A percentile compares a stretch with the other conserved stretches of the same genome.
phyloP scores from a whole-genome alignment of 2,888 invertebrate species.

The Argynnis bischoffii region DNA sequence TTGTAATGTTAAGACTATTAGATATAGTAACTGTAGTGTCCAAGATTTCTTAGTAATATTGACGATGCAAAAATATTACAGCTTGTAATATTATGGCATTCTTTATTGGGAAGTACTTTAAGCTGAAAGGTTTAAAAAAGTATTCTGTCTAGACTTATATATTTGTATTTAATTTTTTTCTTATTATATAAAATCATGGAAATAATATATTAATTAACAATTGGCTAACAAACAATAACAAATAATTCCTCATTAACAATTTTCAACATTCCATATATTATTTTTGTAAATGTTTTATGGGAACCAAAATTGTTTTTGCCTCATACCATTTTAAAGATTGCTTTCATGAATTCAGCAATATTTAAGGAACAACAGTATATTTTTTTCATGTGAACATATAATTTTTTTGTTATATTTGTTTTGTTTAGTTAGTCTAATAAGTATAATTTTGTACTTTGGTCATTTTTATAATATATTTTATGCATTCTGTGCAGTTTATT shows the following conservation, averaged over 20 bases:
- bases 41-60: constrained; percentile 36
- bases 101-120: constrained; percentile 5
- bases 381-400: constrained; percentile 18
- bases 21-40: constrained; percentile 41
- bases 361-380: constrained; percentile 17
- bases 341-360: constrained; percentile 28
- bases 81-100: constrained; percentile 34
- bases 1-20: constrained; percentile 44
- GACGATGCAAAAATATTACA: constrained; percentile 35
- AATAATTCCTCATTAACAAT: constrained; percentile 39
- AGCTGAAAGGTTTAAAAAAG: neutral
- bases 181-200: constrained; percentile 13
- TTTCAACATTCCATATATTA: constrained; percentile 69
- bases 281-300: constrained; percentile 58
- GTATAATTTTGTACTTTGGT: constrained; percentile 69
- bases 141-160: constrained; percentile 3
- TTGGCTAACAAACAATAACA: constrained; percentile 36
- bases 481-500: constrained; percentile 64
- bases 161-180: neutral
- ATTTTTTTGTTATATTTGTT: constrained; percentile 32
- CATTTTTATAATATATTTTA: constrained; percentile 66
- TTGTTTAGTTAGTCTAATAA: constrained; percentile 30
- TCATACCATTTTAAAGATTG: constrained; percentile 29
- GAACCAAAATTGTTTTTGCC: constrained; percentile 36
- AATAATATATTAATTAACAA: constrained; percentile 25